Evolutionary conservation across 2,113 vertebrate genomes (phyloP).

Genomic region (Heteronetta atricapilla): DNA sequence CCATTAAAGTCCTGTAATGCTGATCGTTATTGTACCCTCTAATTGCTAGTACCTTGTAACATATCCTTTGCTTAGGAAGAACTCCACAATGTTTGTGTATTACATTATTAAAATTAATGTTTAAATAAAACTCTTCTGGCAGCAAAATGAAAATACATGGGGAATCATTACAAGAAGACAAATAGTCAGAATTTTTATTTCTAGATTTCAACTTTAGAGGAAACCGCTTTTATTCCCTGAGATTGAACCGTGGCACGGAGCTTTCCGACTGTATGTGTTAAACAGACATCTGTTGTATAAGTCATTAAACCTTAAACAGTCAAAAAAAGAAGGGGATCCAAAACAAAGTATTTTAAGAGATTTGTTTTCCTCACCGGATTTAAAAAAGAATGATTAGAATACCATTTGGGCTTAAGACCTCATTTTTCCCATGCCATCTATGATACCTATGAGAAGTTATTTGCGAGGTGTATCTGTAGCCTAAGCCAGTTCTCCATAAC

Average conservation of each 20-base stretch:
- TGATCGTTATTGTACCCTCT: not conserved
- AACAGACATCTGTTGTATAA: not conserved
- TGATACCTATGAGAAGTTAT: not conserved
- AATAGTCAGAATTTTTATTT: not conserved
- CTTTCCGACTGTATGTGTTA: not conserved
- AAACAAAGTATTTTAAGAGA: not conserved
- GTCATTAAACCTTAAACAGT: not conserved
- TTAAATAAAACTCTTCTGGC: not conserved
- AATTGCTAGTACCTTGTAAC: not conserved
- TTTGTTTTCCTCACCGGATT: not conserved
- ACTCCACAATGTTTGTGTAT: not conserved
- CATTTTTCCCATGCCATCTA: not conserved
- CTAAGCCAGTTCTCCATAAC: not conserved
- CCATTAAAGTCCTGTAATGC: fast-evolving
- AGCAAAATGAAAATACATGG: not conserved
- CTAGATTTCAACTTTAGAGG: not conserved
- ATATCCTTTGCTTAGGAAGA: not conserved
- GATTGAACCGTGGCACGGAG: not conserved
- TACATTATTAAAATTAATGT: not conserved
- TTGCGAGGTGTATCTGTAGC: not conserved
- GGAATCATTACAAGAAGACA: not conserved
- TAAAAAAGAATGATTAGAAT: not conserved
- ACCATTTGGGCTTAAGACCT: not conserved
- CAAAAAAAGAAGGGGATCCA: not conserved
- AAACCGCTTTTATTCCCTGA: not conserved